Evolutionary conservation across 92 coral and sea anemone species (phyloP).

Genomic region (Palythoa heliodiscus): DNA sequence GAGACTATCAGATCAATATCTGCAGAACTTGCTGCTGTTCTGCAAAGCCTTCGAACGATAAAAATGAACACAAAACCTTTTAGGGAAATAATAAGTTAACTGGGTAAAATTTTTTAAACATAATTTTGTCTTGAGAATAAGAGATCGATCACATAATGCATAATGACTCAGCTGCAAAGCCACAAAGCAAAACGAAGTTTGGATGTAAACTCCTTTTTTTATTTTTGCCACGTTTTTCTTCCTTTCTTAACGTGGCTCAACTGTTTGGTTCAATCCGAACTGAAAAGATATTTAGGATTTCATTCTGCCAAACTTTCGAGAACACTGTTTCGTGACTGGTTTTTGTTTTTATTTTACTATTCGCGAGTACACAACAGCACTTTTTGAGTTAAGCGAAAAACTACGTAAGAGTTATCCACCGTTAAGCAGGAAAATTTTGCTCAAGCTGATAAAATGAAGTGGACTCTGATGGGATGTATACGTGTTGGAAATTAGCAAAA

Average conservation of each 20-base stretch:
- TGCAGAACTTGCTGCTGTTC: background rate
- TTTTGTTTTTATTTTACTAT: background rate
- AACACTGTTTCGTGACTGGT: background rate
- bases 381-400: background rate
- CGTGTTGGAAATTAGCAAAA: slow-evolving; percentile 5
- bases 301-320: background rate
- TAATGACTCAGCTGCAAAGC: background rate
- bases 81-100: background rate
- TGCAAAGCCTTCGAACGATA: background rate
- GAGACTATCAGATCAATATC: background rate
- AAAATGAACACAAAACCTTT: background rate
- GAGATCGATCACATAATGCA: background rate
- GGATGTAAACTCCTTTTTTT: background rate
- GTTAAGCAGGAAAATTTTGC: background rate
- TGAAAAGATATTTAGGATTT: background rate
- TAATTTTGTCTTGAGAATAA: background rate
- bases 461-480: background rate
- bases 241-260: slow-evolving; percentile 20
- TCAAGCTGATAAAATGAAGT: slow-evolving; percentile 12
- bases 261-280: slow-evolving; percentile 8
- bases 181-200: background rate
- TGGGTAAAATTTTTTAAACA: background rate
- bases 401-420: background rate
- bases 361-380: background rate
- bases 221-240: slow-evolving; percentile 33